Percentiles rank a stretch among this genome's conserved stretches.
Evolutionary conservation across 2,888 invertebrate species (phyloP).

Genomic region (Agrotis ipsilon): DNA sequence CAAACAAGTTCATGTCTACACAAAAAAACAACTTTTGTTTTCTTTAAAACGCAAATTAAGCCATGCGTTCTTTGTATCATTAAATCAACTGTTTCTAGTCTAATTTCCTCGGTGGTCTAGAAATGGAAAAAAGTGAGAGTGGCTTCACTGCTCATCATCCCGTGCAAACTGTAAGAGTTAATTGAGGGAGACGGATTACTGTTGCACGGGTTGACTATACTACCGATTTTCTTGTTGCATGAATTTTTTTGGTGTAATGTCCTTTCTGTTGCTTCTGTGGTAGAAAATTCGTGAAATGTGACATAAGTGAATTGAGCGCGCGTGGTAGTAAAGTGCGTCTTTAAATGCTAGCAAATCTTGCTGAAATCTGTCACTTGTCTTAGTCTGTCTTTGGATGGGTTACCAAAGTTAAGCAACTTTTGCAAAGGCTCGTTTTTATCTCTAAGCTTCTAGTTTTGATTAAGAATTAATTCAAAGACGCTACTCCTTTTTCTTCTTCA

Average conservation of each 20-base stretch:
- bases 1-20: slow-evolving; percentile 7
- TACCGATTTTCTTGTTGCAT: slow-evolving; percentile 6
- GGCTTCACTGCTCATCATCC: slow-evolving; percentile 54
- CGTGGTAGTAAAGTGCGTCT: no score
- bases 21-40: slow-evolving; percentile 31
- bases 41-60: slow-evolving; percentile 38
- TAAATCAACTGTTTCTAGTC: slow-evolving; percentile 61
- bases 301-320: no score
- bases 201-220: neutral
- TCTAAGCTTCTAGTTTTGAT: no score
- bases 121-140: slow-evolving; percentile 63
- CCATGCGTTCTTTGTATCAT: slow-evolving; percentile 41
- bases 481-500: neutral
- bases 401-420: no score
- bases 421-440: no score
- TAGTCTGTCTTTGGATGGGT: no score
- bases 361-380: no score
- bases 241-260: neutral
- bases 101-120: slow-evolving; percentile 57
- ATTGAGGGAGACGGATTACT: slow-evolving; percentile 54
- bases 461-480: no score
- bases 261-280: neutral
- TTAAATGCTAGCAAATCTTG: no score
- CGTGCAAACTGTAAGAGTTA: slow-evolving; percentile 52
- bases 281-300: no score